These are phyloP conservation scores for Trichacis sp. DNA, from an alignment of 2,888 invertebrate genomes.

Conservation along the genomic window DNA sequence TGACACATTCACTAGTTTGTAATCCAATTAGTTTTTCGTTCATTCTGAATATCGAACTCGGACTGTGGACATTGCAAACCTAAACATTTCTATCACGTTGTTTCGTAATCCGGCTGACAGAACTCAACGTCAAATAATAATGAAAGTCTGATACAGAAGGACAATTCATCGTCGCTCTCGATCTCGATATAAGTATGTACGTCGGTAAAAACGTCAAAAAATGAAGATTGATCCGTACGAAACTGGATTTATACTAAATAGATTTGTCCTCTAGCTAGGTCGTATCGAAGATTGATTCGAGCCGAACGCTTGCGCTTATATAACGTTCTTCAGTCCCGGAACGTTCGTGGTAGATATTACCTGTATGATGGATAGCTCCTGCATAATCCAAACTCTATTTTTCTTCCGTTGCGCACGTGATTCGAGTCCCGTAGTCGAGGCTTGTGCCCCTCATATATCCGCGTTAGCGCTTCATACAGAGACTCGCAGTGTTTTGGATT, in stretches of 20 bases:
- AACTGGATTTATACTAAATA: not conserved
- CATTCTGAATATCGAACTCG: too few relatives aligned
- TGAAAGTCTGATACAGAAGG: too few relatives aligned
- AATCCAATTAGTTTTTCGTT: too few relatives aligned
- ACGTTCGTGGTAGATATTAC: conserved; percentile 24
- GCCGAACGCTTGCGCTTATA: conserved; percentile 8
- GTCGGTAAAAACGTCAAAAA: not conserved
- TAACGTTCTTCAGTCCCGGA: conserved; percentile 9
- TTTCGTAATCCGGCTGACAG: too few relatives aligned
- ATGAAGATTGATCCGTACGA: not conserved
- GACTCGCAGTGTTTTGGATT: conserved; percentile 27
- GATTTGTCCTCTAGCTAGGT: conserved; percentile 17
- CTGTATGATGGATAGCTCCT: conserved; percentile 27
- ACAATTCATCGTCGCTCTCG: too few relatives aligned
- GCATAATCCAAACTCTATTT: conserved; percentile 37
- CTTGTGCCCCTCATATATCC: conserved; percentile 27
- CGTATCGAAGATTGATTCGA: conserved; percentile 26
- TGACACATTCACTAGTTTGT: too few relatives aligned
- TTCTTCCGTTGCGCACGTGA: conserved; percentile 31
- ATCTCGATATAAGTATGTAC: not conserved
- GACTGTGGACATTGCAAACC: too few relatives aligned
- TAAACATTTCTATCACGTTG: too few relatives aligned
- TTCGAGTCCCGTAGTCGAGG: conserved; percentile 20
- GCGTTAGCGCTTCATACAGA: conserved; percentile 20
- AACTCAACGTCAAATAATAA: too few relatives aligned